Evolutionary conservation across 2,888 invertebrate species (phyloP), one percentile per base, ranked within the genome.

Genomic region (Aleiodes leptofemur): DNA sequence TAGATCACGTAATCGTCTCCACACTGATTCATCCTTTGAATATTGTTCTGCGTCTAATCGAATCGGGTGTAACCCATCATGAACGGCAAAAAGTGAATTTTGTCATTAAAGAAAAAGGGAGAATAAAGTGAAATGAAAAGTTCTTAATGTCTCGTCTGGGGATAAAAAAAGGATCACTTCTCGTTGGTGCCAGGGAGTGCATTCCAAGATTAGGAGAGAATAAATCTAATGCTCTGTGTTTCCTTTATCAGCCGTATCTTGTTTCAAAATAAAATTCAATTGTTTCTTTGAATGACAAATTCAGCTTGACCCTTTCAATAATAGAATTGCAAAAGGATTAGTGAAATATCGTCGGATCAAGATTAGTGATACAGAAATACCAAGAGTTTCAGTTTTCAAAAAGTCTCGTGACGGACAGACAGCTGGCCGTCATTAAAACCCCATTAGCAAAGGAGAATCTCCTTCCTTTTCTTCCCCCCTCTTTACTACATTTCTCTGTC

Each of bases 391-490:
- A 68, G 82, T 85, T 83, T 84, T 87, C 86, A 85, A 86, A 87
- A 88, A 87, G 82, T 86, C 85, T 85, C n/a, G 83, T 85, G 88
- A 80, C 77, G 78, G 87, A 87, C 85, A 83, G 89, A 87, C 89
- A 87, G 89, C 89, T 89, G 88, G 88, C 88, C 87, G 89, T 89
- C 90, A 89, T 89, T 89, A 88, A 89, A 88, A 89, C 87, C 81
- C 81, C 85, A 85, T 86, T 85, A 86, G 84, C 83, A 74, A 80
- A 79, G 78, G 76, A 79, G 76, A 77, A 69, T 64, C 61, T 69
- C 73, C 83, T 84, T 85, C 82, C 81, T 82, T 83, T 83, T 74
- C 72, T 55, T 72, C 59, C 59, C 70, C 11, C 77, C 74, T 76
- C 81, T 81, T 81, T 83, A 82, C 56, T 61, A 59, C 68, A 59